Evolutionary conservation across 2,113 vertebrate species (phyloP), one percentile per base, ranked within the genome.

Genomic region (Trogon melanurus): DNA sequence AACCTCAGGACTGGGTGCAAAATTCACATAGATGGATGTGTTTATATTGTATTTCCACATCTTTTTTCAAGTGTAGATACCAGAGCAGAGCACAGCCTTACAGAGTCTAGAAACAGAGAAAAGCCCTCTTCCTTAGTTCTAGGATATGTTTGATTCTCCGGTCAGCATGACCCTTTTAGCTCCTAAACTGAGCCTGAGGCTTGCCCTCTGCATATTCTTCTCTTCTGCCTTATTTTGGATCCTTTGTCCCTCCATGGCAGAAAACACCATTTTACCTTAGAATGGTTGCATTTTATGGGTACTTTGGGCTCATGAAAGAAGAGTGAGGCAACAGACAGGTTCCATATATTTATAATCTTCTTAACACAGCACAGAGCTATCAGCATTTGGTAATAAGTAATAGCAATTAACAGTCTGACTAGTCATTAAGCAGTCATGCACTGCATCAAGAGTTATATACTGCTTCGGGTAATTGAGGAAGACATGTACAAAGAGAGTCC

Each of bases 141-240:
- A 54, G 23, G 44, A 81, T 64, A 21, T 6, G 4, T 13, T 45
- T 51, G 17, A 26, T 27, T 81, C 6, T 34, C 34, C 1, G 2
- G 15, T n/a, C 45, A 90, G 6, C 9, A 4, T 2, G 7, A 76
- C 2, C 4, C 10, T 69, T 75, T 41, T 19, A 17, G 21, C 20
- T 5, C 0, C 50, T 45, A 23, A 75, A 60, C 26, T 27, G 6
- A 11, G 9, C 10, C 3, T 21, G 18, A 3, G 4, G 0, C 8
- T 79, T 74, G 71, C 30, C 38, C 30, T 75, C 38, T 53, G 7
- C 1, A 5, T 17, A 11, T 30, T 51, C 62, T 72, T 32, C 30
- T 50, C 2, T 50, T 36, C n/a, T 32, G 6, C 16, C 10, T 73
- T 53, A 13, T 56, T 78, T 74, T 34, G 25, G 9, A 65, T 20